Percentiles rank a stretch among this genome's conserved stretches.
These are phyloP conservation scores for Caretta caretta DNA, from an alignment of 2,113 vertebrate species.

Conservation along the genomic window DNA sequence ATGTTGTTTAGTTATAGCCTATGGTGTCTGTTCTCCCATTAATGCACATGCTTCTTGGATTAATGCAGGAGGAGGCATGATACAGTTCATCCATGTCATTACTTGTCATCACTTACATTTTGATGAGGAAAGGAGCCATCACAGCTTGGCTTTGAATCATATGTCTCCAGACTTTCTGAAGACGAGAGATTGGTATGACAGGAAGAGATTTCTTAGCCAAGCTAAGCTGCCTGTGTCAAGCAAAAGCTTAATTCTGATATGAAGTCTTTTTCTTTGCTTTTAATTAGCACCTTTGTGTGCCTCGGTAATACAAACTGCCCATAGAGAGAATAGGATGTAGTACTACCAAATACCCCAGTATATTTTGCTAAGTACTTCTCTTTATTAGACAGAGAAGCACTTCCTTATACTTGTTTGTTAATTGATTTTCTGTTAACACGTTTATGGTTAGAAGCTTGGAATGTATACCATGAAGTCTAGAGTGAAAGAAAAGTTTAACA, in stretches of 20 bases:
- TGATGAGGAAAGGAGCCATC: too few species aligned
- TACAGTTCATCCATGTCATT: background rate
- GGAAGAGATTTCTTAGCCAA: too few species aligned
- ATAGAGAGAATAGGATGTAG: background rate
- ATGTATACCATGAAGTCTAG: background rate
- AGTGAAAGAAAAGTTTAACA: background rate
- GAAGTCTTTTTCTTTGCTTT: background rate
- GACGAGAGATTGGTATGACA: too few species aligned
- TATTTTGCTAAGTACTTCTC: background rate
- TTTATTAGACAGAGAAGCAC: background rate
- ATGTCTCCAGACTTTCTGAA: too few species aligned
- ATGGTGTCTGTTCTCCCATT: background rate
- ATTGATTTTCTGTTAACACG: background rate
- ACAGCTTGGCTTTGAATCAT: too few species aligned
- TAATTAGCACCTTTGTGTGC: background rate
- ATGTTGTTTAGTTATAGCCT: background rate
- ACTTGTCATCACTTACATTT: too few species aligned
- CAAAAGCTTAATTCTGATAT: background rate
- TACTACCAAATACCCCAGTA: background rate
- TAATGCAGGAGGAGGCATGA: background rate
- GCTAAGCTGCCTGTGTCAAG: too few species aligned
- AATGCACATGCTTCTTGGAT: background rate
- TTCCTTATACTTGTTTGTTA: background rate
- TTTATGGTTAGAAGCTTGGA: accelerated
- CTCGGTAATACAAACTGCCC: background rate